A percentile compares a stretch with the other conserved stretches of the same genome.
phyloP scores from a whole-genome alignment of 2,113 vertebrate genomes.

The Ceratotherium simum region DNA sequence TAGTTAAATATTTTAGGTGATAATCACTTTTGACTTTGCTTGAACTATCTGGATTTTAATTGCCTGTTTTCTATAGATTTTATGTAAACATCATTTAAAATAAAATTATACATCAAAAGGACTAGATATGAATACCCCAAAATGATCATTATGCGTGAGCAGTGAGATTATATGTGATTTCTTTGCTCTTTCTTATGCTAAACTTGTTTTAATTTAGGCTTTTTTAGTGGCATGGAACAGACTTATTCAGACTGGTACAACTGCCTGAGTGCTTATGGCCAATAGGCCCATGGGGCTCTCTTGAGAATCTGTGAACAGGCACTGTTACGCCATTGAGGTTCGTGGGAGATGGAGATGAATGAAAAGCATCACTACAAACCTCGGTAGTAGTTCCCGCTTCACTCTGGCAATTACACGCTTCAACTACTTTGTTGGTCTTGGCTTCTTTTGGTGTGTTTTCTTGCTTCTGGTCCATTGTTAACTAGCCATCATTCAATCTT shows the following conservation, averaged over 20 bases:
- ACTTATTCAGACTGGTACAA: background rate
- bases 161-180: background rate
- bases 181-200: constrained; percentile 3
- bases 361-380: background rate
- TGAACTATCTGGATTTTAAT: constrained; percentile 21
- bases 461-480: background rate
- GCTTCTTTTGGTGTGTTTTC: background rate
- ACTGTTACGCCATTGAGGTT: no score
- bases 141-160: background rate
- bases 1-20: constrained; percentile 24
- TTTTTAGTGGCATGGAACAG: background rate
- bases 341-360: background rate
- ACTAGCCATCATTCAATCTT: background rate
- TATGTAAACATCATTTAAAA: constrained; percentile 39
- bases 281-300: background rate
- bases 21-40: background rate
- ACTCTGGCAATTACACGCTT: background rate
- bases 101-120: constrained; percentile 40
- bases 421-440: background rate
- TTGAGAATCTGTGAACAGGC: background rate
- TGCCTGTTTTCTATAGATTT: constrained; percentile 34
- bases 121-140: background rate
- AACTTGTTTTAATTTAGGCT: background rate
- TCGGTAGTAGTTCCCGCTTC: background rate
- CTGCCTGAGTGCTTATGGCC: background rate